Conservation (phyloP, 1,140 invertebrate genomes). For the Pomphorhynchus laevis region DNA sequence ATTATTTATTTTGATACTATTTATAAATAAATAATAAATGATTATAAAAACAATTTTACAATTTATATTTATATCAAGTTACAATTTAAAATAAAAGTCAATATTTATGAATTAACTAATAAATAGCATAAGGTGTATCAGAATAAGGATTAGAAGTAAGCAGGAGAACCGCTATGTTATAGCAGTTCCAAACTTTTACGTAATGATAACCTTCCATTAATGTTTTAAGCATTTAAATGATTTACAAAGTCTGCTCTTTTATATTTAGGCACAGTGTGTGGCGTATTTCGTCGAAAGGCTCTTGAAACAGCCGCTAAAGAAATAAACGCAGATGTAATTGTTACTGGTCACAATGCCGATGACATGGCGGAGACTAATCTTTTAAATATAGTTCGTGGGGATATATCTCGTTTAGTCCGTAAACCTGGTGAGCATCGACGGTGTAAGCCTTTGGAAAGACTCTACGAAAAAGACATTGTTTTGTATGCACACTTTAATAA, state of each 20-base stretch:
- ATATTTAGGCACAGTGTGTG: constrained; percentile 45
- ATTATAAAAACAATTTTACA: too few species aligned
- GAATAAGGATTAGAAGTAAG: too few species aligned
- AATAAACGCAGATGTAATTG: constrained; percentile 55
- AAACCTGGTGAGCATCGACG: constrained; percentile 48
- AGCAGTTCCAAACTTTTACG: background rate
- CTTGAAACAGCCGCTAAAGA: constrained; percentile 56
- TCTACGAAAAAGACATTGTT: constrained; percentile 97
- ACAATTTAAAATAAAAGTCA: too few species aligned
- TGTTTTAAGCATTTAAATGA: too few species aligned
- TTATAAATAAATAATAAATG: too few species aligned
- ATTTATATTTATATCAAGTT: too few species aligned
- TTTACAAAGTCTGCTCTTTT: too few species aligned
- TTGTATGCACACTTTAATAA: constrained; percentile 87
- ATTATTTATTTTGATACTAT: too few species aligned
- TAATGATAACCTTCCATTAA: background rate
- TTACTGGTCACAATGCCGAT: constrained; percentile 91
- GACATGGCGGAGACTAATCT: constrained; percentile 91
- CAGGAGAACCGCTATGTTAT: too few species aligned
- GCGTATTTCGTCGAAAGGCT: constrained; percentile 72
- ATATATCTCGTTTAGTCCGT: constrained; percentile 54
- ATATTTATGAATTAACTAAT: too few species aligned
- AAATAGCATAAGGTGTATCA: too few species aligned
- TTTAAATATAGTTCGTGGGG: constrained; percentile 81
- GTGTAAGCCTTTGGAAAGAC: constrained; percentile 86